Evolutionary conservation across 2,888 invertebrate genomes (phyloP), one percentile per base, ranked within the genome.

Genomic region (Keiferia lycopersicella): DNA sequence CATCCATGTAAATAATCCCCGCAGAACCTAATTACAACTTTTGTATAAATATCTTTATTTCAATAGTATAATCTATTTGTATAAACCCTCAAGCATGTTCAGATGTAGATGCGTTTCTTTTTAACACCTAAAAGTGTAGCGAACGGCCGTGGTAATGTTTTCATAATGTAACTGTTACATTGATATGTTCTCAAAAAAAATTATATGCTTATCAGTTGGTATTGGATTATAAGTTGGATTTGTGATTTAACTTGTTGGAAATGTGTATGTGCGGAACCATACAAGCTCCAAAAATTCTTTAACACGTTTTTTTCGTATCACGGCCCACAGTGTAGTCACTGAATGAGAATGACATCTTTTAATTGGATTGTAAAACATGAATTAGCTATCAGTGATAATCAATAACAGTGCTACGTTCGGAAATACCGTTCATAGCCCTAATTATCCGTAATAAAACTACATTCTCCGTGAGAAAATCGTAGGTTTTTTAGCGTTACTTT

Each of bases 351-450:
- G 80, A 83, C 84, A 81, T 73, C 74, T 80, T 71, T 70, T 87
- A 86, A 87, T 84, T 88, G 80, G 82, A 80, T 84, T 80, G 81
- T 82, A 73, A 80, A 82, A 83, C 79, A 82, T 78, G 72, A 79
- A 84, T 86, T 84, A 84, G 76, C 69, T 71, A 78, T 77, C 67
- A 68, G 66, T 69, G 70, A 76, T 73, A 67, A 60, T n/a, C 16
- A 41, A 38, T 62, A 62, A 59, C 58, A 60, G 62, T 64, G 68
- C 68, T 64, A 58, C 22, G 58, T 62, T 62, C 64, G 66, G 65
- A 70, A 69, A 64, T 70, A 79, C 78, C 73, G 79, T 77, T 77
- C 68, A 56, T 20, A 20, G 39, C 41, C 61, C 66, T 65, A 68
- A 70, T 71, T 70, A 69, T 57, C 26, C 14, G 10, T 22, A 22